These are phyloP conservation scores for Mormyrops attenuatus DNA, from an alignment of 2,797 vertebrate species.

Conservation along the genomic window DNA sequence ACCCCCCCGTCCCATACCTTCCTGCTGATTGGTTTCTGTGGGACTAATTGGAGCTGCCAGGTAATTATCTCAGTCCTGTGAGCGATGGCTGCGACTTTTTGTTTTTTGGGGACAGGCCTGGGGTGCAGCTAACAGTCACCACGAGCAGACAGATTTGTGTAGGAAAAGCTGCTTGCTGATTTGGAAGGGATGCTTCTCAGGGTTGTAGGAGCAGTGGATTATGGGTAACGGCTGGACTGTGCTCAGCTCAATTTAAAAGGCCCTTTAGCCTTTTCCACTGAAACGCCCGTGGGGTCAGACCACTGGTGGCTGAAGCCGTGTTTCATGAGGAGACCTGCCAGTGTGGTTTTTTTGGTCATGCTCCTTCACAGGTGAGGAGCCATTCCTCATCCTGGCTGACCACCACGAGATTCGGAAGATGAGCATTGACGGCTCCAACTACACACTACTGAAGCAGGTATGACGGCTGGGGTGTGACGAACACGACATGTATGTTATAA, in stretches of 20 bases:
- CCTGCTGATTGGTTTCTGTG: constrained; percentile 8
- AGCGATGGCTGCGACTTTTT: background rate
- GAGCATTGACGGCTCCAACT: constrained; percentile 94
- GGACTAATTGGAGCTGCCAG: background rate
- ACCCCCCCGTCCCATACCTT: background rate
- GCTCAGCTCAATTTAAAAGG: background rate
- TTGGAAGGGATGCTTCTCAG: background rate
- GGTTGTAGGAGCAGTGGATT: background rate
- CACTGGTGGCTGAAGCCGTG: background rate
- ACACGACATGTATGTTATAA: background rate
- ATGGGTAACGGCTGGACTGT: background rate
- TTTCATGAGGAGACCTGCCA: background rate
- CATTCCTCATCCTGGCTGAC: constrained; percentile 95
- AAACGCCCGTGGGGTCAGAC: background rate
- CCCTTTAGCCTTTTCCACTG: background rate
- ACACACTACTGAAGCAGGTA: constrained; percentile 97
- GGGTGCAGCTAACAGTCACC: background rate
- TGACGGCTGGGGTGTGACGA: background rate
- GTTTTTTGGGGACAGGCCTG: background rate
- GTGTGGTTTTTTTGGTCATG: background rate
- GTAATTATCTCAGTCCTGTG: background rate
- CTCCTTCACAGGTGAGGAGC: constrained; percentile 79
- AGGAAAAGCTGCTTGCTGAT: background rate
- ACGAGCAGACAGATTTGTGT: background rate
- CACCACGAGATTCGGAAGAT: constrained; percentile 98